phyloP scores from a whole-genome alignment of 2,113 vertebrate species.

The Dunckerocampus dactyliophorus region DNA sequence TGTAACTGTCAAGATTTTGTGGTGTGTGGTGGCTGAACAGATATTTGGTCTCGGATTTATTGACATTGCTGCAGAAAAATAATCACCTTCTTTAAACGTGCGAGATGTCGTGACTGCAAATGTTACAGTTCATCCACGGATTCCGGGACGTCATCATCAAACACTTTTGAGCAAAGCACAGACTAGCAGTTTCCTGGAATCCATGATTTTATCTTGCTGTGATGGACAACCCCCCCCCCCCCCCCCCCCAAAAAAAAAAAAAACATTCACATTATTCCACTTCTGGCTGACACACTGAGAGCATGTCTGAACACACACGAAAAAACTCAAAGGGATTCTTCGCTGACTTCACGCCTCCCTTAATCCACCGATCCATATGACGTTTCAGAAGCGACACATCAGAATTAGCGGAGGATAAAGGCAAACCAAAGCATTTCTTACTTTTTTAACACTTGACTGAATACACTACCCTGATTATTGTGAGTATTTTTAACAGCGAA shows the following conservation, averaged over 20 bases:
- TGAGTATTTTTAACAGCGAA: neutral
- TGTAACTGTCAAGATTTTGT: slow-evolving; percentile 46
- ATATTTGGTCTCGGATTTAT: slow-evolving; percentile 23
- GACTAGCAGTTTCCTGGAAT: neutral
- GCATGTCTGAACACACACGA: neutral
- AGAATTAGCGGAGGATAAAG: neutral
- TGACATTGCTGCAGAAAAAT: slow-evolving; percentile 16
- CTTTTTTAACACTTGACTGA: neutral
- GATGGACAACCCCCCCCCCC: too few species aligned
- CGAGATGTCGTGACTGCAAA: slow-evolving; percentile 24
- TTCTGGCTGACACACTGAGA: slow-evolving; percentile 7
- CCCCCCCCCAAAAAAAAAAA: neutral
- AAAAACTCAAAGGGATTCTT: slow-evolving; percentile 1
- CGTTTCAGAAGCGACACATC: neutral
- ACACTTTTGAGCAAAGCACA: slow-evolving; percentile 30
- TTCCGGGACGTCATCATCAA: slow-evolving; percentile 7
- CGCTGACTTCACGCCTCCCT: neutral
- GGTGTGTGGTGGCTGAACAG: slow-evolving; percentile 32
- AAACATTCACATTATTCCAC: neutral
- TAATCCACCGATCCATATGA: slow-evolving; percentile 11
- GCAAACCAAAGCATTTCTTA: slow-evolving; percentile 44
- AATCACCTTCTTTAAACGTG: slow-evolving; percentile 20
- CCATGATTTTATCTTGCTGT: neutral
- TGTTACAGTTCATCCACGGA: neutral
- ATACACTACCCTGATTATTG: neutral